These are phyloP conservation scores for Helicorthomorpha holstii DNA, from an alignment of 1,140 invertebrate species.

Conservation along the genomic window DNA sequence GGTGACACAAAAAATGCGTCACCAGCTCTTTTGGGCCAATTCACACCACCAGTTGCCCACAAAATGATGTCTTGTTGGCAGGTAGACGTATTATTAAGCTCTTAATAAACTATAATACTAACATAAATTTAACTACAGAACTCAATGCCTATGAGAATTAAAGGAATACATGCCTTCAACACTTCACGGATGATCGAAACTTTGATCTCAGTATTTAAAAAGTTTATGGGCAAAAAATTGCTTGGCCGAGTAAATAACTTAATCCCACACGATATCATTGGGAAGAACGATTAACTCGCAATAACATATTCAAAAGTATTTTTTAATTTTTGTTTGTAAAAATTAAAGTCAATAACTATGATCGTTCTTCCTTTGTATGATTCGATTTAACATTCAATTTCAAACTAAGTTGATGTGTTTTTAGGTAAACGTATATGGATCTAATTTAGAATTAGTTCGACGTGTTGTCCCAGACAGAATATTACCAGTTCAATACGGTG, in stretches of 20 bases:
- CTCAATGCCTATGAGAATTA: constrained; percentile 39
- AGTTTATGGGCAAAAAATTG: constrained; percentile 51
- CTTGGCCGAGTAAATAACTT: constrained; percentile 36
- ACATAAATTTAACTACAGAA: background rate
- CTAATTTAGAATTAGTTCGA: no score
- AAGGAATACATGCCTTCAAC: constrained; percentile 55
- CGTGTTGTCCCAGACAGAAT: no score
- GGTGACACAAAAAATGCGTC: background rate
- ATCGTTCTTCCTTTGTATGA: no score
- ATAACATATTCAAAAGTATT: no score
- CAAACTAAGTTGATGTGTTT: no score
- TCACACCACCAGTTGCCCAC: background rate
- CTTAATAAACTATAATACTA: background rate
- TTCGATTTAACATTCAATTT: no score
- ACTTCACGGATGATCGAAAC: constrained; percentile 45
- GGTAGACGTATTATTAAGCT: background rate
- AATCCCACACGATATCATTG: no score
- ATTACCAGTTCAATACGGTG: no score
- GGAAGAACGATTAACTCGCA: no score
- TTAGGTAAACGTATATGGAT: no score
- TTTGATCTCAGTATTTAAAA: constrained; percentile 45
- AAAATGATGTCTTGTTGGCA: background rate
- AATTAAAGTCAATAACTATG: no score
- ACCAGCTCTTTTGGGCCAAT: background rate
- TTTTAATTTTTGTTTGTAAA: no score